Evolutionary conservation across 2,888 invertebrate genomes (phyloP), one percentile per base, ranked within the genome.

Genomic region (Heliconius aoede): DNA sequence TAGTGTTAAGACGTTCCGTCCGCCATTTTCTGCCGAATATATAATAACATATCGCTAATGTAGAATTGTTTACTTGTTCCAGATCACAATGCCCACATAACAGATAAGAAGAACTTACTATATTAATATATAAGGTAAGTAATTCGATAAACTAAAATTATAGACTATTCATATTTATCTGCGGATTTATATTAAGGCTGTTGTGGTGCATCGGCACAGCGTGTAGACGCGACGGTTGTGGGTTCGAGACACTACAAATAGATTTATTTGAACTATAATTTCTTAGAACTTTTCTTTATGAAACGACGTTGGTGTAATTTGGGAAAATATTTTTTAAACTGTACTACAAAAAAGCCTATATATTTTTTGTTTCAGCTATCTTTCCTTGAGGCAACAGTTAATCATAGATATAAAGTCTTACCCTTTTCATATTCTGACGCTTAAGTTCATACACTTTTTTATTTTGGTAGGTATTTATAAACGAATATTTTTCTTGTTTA

Each of bases 81-180:
- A 82, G 82, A 81, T 82, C 79, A 79, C 76, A 76, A 72, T 73
- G 67, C 76, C 76, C 74, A 77, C 72, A 78, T 73, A 77, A 73
- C 55, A 60, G 55, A 58, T 46, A 72, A 79, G 67, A 76, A 76
- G 64, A 65, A 61, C 62, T 67, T 73, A 67, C 79, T 60, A 32
- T 64, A 46, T 69, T 69, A 62, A 74, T 71, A 73, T 67, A 72
- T 67, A 80, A 79, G 79, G 78, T 80, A 61, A 30, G 69, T 69
- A 51, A 18, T 8, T 32, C 32, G 8, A 24, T 32, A 55, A 21
- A 51, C 28, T 7, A 46, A 64, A 64, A 24, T 1, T n/a, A 55
- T n/a, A n/a, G 9, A n/a, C 55, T n/a, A 55, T 55, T 9, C 9
- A 9, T 46, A 46, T 21, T 46, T 46, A 7, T 21, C 7, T 46